Conservation (phyloP, 2,113 vertebrate species). For the Stictonetta naevosa region DNA sequence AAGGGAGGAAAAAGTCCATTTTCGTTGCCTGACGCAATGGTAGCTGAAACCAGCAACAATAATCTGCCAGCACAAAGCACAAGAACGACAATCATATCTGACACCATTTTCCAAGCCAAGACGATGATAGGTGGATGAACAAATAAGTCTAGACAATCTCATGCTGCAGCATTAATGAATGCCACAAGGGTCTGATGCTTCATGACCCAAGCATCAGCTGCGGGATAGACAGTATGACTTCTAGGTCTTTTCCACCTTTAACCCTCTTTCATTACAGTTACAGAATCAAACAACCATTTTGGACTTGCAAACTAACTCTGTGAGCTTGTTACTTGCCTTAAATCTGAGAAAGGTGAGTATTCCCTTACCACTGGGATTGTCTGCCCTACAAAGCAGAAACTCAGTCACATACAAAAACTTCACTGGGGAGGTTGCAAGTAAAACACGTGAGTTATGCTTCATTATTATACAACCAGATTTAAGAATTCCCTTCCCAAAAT, state of each 20-base stretch:
- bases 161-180: constrained; percentile 17
- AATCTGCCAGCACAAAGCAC: neutral
- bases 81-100: neutral
- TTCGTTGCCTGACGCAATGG: constrained; percentile 1
- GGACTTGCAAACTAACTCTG: neutral
- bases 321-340: neutral
- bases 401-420: neutral
- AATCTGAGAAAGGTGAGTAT: neutral
- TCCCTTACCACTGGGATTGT: neutral
- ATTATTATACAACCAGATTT: neutral
- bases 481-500: neutral
- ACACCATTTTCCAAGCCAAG: constrained; percentile 40
- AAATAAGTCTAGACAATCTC: constrained; percentile 42
- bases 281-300: neutral
- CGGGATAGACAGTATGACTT: neutral
- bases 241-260: neutral
- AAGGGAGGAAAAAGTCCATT: constrained; percentile 34
- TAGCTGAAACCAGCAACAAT: neutral
- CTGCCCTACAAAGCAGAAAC: neutral
- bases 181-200: neutral
- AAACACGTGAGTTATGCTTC: neutral
- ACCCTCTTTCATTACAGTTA: neutral
- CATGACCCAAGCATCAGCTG: neutral
- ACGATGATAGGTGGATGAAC: constrained; percentile 20
- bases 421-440: neutral